phyloP scores from a whole-genome alignment of 2,113 vertebrate genomes.

The Chaenocephalus aceratus region DNA sequence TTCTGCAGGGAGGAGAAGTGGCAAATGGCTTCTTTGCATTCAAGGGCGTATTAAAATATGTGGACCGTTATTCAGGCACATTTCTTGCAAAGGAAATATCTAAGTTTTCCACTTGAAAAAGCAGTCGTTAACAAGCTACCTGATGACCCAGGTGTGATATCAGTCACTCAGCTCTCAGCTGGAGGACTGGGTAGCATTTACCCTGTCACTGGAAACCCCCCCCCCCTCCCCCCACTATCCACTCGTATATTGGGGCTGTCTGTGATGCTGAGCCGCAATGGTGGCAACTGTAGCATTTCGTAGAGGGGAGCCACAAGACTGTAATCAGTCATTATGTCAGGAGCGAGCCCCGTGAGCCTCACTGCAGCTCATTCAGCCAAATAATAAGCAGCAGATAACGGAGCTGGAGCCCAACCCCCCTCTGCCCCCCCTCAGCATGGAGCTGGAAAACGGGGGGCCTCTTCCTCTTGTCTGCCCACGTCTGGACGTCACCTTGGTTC shows the following conservation, averaged over 20 bases:
- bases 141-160: conserved; percentile 62
- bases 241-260: conserved; percentile 30
- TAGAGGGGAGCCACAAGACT: conserved; percentile 85
- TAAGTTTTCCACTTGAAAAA: conserved; percentile 12
- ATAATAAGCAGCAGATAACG: conserved; percentile 87
- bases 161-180: conserved; percentile 65
- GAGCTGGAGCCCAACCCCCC: conserved; percentile 57
- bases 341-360: conserved; percentile 82
- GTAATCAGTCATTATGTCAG: conserved; percentile 95
- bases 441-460: conserved; percentile 41
- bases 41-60: conserved; percentile 15
- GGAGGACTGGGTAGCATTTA: conserved; percentile 49
- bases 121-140: conserved; percentile 52
- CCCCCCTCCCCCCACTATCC: background rate
- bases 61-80: conserved; percentile 15
- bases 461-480: conserved; percentile 35
- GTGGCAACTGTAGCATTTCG: conserved; percentile 85
- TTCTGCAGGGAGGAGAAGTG: conserved; percentile 18
- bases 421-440: conserved; percentile 14
- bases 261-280: conserved; percentile 59
- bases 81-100: background rate
- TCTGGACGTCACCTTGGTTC: conserved; percentile 60
- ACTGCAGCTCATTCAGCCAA: conserved; percentile 88
- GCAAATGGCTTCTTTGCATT: conserved; percentile 14
- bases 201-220: conserved; percentile 49